These are phyloP conservation scores for Bryconaethiops microstoma DNA, from an alignment of 2,797 vertebrate species.

Conservation along the genomic window DNA sequence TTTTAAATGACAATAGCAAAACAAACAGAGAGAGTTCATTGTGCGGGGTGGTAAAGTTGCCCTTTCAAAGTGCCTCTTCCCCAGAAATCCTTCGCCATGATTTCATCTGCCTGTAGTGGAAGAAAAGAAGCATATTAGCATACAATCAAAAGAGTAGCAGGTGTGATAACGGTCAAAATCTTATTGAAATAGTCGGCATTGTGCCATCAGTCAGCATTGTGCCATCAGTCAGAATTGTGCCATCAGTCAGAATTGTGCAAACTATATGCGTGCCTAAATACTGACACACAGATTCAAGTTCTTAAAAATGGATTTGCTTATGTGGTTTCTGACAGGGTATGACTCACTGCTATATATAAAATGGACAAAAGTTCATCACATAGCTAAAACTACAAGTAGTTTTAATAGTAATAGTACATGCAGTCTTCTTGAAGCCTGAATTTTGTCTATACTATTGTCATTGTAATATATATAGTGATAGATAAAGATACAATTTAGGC, in stretches of 20 bases:
- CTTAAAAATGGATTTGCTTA: background rate
- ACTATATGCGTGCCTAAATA: background rate
- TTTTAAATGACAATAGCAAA: conserved; percentile 39
- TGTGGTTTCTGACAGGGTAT: background rate
- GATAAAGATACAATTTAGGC: no score
- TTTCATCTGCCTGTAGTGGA: conserved; percentile 46
- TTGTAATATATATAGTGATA: no score
- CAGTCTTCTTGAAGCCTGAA: background rate
- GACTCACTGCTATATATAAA: background rate
- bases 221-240: no score
- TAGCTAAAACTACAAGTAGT: background rate
- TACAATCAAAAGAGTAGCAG: conserved; percentile 60
- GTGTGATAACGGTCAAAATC: background rate
- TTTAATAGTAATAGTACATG: no score
- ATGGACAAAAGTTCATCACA: background rate
- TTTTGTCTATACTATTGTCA: background rate
- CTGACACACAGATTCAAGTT: background rate
- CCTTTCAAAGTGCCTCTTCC: conserved; percentile 39
- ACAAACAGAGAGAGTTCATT: conserved; percentile 27
- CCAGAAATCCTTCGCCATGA: conserved; percentile 42
- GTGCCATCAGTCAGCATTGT: background rate
- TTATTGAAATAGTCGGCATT: background rate
- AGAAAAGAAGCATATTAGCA: conserved; percentile 56
- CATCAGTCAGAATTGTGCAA: background rate
- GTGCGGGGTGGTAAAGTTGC: background rate